Percentiles rank a stretch among this genome's conserved stretches.
Evolutionary conservation across 2,888 invertebrate genomes (phyloP).

Genomic region (Rutpela maculata): DNA sequence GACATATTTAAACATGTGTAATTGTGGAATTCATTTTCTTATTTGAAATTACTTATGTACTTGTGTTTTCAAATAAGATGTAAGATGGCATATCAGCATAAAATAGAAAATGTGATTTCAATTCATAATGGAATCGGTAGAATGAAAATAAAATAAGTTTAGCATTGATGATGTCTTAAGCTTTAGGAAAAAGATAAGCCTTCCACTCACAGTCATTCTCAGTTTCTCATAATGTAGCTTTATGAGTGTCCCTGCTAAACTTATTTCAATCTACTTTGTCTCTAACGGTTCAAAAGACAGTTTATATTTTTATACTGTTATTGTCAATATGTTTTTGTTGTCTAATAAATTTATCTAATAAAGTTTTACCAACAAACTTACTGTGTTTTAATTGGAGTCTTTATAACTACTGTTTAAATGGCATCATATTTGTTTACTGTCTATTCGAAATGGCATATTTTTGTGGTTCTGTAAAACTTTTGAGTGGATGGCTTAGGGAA

Average conservation of each 20-base stretch:
- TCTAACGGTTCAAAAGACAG: neutral
- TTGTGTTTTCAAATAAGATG: neutral
- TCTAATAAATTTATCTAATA: neutral
- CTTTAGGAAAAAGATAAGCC: neutral
- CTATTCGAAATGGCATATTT: no score
- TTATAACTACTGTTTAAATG: no score
- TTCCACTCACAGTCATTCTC: neutral
- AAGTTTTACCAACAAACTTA: neutral
- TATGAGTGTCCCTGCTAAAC: neutral
- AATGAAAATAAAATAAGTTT: neutral
- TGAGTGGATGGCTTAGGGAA: no score
- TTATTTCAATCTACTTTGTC: neutral
- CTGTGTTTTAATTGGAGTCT: neutral
- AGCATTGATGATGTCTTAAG: neutral
- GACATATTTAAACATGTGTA: conserved; percentile 77
- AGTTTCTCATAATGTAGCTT: no score
- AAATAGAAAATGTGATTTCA: neutral
- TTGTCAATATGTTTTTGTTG: neutral
- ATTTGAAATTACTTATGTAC: neutral
- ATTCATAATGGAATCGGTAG: neutral
- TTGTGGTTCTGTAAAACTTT: no score
- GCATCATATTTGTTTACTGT: no score
- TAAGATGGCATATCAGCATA: neutral
- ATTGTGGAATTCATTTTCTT: neutral
- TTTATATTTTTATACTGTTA: conserved; percentile 1